Base-by-base conservation (phyloP, 2,888 invertebrate genomes). In the Pyrgus malvae region DNA sequence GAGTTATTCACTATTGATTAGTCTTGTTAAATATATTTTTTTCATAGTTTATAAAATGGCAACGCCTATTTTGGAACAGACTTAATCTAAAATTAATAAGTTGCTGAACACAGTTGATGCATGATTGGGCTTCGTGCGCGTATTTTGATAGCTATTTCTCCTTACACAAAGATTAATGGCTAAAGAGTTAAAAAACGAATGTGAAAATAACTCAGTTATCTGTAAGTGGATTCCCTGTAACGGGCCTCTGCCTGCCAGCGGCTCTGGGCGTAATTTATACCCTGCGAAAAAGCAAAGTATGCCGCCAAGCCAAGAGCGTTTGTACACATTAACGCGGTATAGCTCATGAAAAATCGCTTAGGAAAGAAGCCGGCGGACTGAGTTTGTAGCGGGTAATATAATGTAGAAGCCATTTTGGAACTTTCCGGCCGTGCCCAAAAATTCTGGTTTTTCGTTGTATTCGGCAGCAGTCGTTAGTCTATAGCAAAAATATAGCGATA, bases 261-360 rank as follows among this genome's bases (percentile, higher is more conserved):
- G 74, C 68, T 76, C 69, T 72, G 75, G 74, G 78, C 80, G 85
- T 85, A 86, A 89, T 88, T 89, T 87, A 89, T 90, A 83, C 83
- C 76, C 80, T 76, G 75, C 73, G 75, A 80, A 84, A 80, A 84
- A 83, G 85, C 79, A 80, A 80, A 86, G 86, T 83, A 80, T 80
- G 83, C 80, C 77, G 71, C 74, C 68, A 76, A 80, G 78, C 80
- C 80, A 77, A 76, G 75, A 78, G 76, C 81, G 83, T 85, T 84
- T 81, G 89, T 88, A 86, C 83, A 87, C 89, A 87, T 87, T 89
- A 88, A 84, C 86, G 82, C 70, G 74, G 78, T 70, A 72, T 73
- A 79, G 80, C 86, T 87, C 87, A 85, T 89, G 88, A 89, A 87
- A 87, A 87, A 89, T 87, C 86, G 88, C 83, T 89, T 88, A 87